Conservation (phyloP, 2,113 vertebrate species). For the Burhinus oedicnemus region DNA sequence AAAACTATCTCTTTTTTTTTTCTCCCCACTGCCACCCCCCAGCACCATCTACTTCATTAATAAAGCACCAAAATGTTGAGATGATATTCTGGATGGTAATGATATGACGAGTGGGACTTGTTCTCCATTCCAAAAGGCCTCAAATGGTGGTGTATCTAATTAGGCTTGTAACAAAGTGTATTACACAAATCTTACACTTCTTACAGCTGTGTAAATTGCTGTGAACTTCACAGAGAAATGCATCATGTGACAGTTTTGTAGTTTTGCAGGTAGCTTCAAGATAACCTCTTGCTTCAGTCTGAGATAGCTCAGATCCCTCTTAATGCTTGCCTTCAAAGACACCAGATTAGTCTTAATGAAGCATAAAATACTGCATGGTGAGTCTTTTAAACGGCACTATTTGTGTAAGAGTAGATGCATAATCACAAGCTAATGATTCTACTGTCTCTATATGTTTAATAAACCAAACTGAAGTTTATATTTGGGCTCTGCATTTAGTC, state of each 20-base stretch:
- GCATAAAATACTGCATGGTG: neutral
- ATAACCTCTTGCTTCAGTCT: neutral
- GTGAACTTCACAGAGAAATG: neutral
- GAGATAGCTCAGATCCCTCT: neutral
- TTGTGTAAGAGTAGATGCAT: neutral
- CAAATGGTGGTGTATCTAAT: neutral
- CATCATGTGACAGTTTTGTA: neutral
- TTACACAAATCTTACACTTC: neutral
- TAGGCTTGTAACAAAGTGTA: neutral
- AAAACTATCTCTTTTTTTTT: neutral
- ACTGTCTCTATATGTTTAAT: neutral
- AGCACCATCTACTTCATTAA: neutral
- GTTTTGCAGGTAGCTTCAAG: neutral
- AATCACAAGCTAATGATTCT: neutral
- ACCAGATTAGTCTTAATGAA: neutral
- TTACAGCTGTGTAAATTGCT: neutral
- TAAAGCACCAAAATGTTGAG: neutral
- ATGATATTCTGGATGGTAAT: neutral
- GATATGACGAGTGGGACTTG: neutral
- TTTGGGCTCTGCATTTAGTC: neutral
- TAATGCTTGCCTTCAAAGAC: neutral
- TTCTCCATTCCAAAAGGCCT: neutral
- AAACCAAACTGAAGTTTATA: neutral
- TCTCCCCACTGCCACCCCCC: fast-evolving
- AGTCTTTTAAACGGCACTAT: constrained; percentile 24